These are phyloP conservation scores for Todus mexicanus DNA, from an alignment of 2,797 vertebrate species.

Conservation along the genomic window DNA sequence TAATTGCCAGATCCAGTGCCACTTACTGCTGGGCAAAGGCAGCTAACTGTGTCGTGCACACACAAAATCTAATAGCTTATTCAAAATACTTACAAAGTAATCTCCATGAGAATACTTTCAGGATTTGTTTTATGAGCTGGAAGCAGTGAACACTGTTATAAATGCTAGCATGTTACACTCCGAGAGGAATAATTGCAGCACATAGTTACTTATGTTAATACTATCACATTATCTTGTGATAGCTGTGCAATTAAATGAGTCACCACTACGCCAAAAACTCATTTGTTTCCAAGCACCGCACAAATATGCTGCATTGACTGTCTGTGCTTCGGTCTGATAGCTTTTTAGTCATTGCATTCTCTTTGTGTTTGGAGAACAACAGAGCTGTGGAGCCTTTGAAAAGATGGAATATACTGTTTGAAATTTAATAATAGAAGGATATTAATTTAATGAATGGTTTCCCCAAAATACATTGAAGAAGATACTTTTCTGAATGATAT, in stretches of 20 bases:
- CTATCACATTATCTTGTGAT: slow-evolving; percentile 63
- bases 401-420: neutral
- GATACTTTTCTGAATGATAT: neutral
- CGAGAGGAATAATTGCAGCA: slow-evolving; percentile 44
- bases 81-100: neutral
- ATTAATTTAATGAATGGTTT: slow-evolving; percentile 33
- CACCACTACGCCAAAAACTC: slow-evolving; percentile 40
- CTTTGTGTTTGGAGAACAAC: slow-evolving; percentile 49
- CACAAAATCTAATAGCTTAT: neutral
- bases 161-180: neutral
- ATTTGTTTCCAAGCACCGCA: slow-evolving; percentile 52
- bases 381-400: neutral
- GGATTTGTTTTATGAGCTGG: slow-evolving; percentile 4
- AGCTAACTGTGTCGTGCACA: neutral
- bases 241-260: slow-evolving; percentile 63
- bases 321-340: slow-evolving; percentile 27
- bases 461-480: neutral
- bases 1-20: neutral
- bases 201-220: slow-evolving; percentile 62
- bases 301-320: slow-evolving; percentile 28
- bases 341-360: slow-evolving; percentile 23
- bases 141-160: neutral
- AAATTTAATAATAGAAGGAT: neutral
- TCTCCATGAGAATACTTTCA: neutral
- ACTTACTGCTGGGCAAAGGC: neutral